A percentile compares a stretch with the other conserved stretches of the same genome.
Evolutionary conservation across 2,113 vertebrate species (phyloP).

Genomic region (Sceloporus undulatus): DNA sequence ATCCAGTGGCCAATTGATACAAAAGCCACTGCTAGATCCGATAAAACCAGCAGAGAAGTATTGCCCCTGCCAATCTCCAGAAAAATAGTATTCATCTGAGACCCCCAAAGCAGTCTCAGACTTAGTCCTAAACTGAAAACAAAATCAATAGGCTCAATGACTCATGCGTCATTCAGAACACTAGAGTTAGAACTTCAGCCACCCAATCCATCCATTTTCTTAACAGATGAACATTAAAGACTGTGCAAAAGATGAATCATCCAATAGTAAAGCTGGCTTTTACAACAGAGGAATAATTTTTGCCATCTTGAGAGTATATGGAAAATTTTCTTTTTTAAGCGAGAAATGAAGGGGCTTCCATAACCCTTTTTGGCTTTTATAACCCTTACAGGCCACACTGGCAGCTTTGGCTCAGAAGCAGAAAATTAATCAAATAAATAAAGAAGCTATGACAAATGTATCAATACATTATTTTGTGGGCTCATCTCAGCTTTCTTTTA

Average conservation of each 20-base stretch:
- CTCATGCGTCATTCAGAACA: too few relatives aligned
- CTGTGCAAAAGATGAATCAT: not conserved
- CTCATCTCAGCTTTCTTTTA: not conserved
- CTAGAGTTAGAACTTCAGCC: not conserved
- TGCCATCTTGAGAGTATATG: not conserved
- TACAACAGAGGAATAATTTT: not conserved
- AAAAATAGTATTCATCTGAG: not conserved
- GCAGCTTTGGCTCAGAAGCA: not conserved
- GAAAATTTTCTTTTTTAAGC: too few relatives aligned
- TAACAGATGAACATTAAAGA: not conserved
- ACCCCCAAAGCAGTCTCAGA: not conserved
- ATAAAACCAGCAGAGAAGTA: constrained; percentile 3
- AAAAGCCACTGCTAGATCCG: not conserved
- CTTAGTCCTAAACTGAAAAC: not conserved
- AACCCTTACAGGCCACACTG: not conserved
- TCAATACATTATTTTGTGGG: not conserved
- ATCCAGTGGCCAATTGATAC: not conserved
- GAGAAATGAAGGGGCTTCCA: not conserved
- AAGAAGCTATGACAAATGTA: not conserved
- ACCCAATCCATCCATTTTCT: not conserved
- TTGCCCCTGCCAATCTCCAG: not conserved
- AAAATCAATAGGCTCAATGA: not conserved
- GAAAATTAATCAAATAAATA: not conserved
- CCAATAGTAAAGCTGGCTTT: not conserved
- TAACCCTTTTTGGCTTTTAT: not conserved